These are phyloP conservation scores for Hippopotamus amphibius DNA, from an alignment of 2,113 vertebrate species.

Conservation along the genomic window DNA sequence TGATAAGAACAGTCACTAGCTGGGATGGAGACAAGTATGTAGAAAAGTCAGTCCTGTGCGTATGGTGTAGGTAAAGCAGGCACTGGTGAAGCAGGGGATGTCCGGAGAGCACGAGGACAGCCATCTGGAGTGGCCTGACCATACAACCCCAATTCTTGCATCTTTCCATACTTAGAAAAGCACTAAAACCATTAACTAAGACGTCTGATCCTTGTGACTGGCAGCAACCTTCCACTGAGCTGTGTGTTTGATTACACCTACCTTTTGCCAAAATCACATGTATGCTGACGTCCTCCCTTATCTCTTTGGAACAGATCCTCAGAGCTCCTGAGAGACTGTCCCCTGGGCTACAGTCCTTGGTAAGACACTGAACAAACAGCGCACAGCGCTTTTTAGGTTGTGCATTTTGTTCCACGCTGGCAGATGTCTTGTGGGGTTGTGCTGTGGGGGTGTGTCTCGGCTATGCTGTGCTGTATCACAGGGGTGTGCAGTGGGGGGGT, in stretches of 20 bases:
- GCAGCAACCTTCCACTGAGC: background rate
- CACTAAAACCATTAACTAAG: background rate
- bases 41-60: background rate
- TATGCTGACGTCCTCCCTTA: background rate
- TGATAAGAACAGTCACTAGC: background rate
- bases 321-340: background rate
- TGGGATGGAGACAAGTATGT: background rate
- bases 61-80: background rate
- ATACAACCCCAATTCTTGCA: background rate
- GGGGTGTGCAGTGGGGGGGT: background rate
- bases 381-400: background rate
- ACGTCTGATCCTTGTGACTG: background rate
- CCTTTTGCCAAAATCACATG: background rate
- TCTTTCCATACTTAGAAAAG: background rate
- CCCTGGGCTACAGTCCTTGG: background rate
- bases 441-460: background rate
- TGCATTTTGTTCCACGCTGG: background rate
- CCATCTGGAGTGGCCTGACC: background rate
- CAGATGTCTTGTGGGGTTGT: background rate
- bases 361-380: background rate
- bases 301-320: background rate
- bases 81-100: no score
- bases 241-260: background rate
- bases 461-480: background rate
- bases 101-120: background rate